Conservation (phyloP, 2,888 invertebrate species). For the Apocheima hispidaria region DNA sequence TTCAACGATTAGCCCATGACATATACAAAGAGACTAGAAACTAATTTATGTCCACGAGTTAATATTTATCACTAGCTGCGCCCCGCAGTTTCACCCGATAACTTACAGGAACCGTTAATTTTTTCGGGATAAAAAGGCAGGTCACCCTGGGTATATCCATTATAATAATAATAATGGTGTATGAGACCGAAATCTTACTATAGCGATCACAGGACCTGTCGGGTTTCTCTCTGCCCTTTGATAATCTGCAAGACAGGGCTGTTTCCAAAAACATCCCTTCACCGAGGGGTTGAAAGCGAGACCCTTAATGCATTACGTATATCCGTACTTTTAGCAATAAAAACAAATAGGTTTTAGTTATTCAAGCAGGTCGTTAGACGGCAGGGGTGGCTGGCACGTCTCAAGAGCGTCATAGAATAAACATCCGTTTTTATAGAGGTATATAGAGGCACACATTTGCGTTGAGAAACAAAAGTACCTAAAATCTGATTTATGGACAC, state of each 20-base stretch:
- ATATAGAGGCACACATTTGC: constrained; percentile 8
- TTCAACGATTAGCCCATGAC: too few species aligned
- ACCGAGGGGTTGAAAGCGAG: constrained; percentile 6
- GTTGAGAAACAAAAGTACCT: not conserved
- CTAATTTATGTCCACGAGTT: too few species aligned
- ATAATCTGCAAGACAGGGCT: not conserved
- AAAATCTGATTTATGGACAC: not conserved
- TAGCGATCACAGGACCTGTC: too few species aligned
- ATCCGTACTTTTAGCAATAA: constrained; percentile 35
- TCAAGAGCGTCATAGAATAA: constrained; percentile 32
- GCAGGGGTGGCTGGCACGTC: constrained; percentile 12
- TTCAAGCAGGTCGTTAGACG: constrained; percentile 42
- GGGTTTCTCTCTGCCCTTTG: not conserved
- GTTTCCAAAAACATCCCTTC: constrained; percentile 23
- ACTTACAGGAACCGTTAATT: too few species aligned
- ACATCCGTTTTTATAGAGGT: constrained; percentile 16
- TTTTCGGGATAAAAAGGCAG: too few species aligned
- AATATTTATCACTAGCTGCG: too few species aligned
- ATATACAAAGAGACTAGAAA: too few species aligned
- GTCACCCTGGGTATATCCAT: too few species aligned
- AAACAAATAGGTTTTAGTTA: constrained; percentile 42
- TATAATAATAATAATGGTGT: too few species aligned
- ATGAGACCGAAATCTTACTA: too few species aligned
- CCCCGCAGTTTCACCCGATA: too few species aligned
- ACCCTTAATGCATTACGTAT: constrained; percentile 27